Base-by-base conservation (phyloP, 2,797 vertebrate genomes). In the Aulostomus chinensis region DNA sequence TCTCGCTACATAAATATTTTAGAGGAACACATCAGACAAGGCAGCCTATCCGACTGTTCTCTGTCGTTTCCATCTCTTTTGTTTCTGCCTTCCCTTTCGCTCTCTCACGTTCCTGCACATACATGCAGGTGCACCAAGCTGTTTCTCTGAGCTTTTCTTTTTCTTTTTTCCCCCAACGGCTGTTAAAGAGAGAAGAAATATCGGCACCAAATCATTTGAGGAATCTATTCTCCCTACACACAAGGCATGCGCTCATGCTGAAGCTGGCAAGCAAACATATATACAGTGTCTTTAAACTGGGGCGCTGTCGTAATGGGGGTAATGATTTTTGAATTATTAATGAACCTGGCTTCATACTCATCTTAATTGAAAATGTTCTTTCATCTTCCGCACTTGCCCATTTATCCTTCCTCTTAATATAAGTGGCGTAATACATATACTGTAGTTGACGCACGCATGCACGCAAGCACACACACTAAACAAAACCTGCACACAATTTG, bases 321-420 rank as follows among this genome's bases (percentile, higher is more conserved):
- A 85, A 86, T 84, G 78, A 81, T 80, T 79, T 80, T 77, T 87
- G 75, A 69, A 89, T 86, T 85, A 86, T 87, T 89, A 86, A 89
- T 80, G 60, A 83, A 60, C 7, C 66, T 48, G 32, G 53, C 73
- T 69, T 81, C 70, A 67, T 76, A 54, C 51, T 73, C 73, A 65
- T 85, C 73, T 83, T 86, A 80, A 86, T 80, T 86, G 78, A 84
- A 83, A 81, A 83, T 68, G 53, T 76, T 78, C 69, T 81, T 86
- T 87, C 75, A 85, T 87, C 81, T 83, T 69, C 50, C 56, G 63
- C 41, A 30, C 24, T 62, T 30, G 50, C 78, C 79, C 78, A 61
- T 73, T 82, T 80, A 67, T 78, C 43, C 46, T 41, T 33, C 35
- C 49, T 43, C 12, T 58, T 47, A 58, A 38, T 62, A 31, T 38